phyloP scores from a whole-genome alignment of 1,140 invertebrate genomes.

The Psilanteris sp. region DNA sequence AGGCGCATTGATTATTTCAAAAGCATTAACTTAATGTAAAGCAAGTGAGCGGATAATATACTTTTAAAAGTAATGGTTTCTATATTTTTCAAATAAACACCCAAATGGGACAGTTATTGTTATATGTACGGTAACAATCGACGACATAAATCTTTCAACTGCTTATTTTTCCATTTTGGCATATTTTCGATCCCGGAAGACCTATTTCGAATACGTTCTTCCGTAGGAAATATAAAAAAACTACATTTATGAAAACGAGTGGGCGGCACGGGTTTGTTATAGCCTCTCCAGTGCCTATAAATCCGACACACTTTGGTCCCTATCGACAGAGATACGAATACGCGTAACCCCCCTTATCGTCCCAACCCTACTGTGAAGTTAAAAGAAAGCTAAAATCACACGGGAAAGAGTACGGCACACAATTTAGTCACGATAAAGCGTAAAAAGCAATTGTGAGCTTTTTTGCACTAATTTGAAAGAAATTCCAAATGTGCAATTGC shows the following conservation, averaged over 20 bases:
- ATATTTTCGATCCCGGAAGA: slow-evolving; percentile 52
- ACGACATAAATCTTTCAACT: slow-evolving; percentile 36
- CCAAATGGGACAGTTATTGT: no score
- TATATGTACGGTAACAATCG: slow-evolving; percentile 16
- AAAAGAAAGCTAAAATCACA: slow-evolving; percentile 42
- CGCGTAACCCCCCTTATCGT: slow-evolving; percentile 32
- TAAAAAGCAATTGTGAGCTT: slow-evolving; percentile 7
- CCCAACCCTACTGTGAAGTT: slow-evolving; percentile 22
- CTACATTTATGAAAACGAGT: slow-evolving; percentile 61
- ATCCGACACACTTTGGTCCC: slow-evolving; percentile 33
- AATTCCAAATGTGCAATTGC: slow-evolving; percentile 54
- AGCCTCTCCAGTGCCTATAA: slow-evolving; percentile 46
- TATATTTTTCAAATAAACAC: no score
- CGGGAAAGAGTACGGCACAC: slow-evolving; percentile 37
- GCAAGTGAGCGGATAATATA: no score
- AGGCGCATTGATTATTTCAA: no score
- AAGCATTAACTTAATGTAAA: no score
- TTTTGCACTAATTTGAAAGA: slow-evolving; percentile 36
- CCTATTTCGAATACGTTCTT: slow-evolving; percentile 40
- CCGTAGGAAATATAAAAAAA: slow-evolving; percentile 51
- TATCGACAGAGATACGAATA: slow-evolving; percentile 38
- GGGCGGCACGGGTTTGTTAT: slow-evolving; percentile 50
- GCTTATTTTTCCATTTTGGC: slow-evolving; percentile 40
- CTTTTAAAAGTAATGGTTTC: no score
- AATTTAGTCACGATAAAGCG: slow-evolving; percentile 40